phyloP scores from a whole-genome alignment of 2,797 vertebrate species.

The Octomys mimax region DNA sequence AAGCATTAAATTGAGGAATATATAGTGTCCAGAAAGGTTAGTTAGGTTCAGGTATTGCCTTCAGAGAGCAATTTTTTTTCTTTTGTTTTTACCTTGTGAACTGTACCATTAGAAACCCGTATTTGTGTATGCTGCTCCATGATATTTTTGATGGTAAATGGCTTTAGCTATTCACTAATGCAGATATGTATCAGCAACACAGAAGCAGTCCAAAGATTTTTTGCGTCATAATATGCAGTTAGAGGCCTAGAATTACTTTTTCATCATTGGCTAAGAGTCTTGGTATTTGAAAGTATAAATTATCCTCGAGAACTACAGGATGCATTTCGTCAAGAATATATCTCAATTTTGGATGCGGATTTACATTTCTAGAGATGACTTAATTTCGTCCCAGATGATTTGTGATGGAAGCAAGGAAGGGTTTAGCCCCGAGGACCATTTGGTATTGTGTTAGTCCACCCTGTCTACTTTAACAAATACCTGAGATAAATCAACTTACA shows the following conservation, averaged over 20 bases:
- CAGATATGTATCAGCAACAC: background rate
- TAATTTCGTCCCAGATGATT: background rate
- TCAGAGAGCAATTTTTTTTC: background rate
- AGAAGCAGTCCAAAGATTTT: background rate
- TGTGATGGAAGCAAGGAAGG: background rate
- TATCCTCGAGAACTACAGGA: background rate
- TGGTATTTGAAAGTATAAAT: background rate
- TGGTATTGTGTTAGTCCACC: background rate
- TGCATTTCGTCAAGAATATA: background rate
- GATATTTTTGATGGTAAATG: background rate
- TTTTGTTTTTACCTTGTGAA: background rate
- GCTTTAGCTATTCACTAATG: background rate
- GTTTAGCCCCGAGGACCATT: background rate
- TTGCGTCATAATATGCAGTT: background rate
- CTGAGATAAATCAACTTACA: background rate
- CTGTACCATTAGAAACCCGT: background rate
- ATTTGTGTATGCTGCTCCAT: background rate
- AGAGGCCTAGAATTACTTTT: slow-evolving; percentile 30
- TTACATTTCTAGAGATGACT: slow-evolving; percentile 3
- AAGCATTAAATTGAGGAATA: background rate
- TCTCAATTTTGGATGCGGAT: background rate
- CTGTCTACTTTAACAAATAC: background rate
- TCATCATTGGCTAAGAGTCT: background rate
- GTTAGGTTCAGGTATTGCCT: background rate
- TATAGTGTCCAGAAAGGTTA: background rate